Evolutionary conservation across 1,140 invertebrate species (phyloP), one percentile per base, ranked within the genome.

Genomic region (Manduca sexta): DNA sequence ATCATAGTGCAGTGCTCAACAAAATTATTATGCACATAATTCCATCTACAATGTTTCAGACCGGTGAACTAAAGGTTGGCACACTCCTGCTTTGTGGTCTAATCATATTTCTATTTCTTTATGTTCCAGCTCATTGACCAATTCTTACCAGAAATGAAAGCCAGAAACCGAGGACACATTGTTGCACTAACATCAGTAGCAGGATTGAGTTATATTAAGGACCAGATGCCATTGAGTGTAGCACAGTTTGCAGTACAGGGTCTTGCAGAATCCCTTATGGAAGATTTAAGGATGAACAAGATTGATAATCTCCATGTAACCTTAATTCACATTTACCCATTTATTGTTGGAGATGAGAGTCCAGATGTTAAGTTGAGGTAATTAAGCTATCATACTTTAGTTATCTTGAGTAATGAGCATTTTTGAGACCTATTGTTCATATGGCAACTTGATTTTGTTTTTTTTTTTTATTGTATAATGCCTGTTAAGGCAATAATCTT

Each of bases 231-330:
- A 2, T 86, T 93, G 30, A 90, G 90, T 55, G 89, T 92, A 1
- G 89, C 92, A 6, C 93, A 94, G 76, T 92, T 92, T 80, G 92
- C 91, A 13, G 88, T 93, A 1, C 88, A 92, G 68, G 90, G 90
- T 1, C 79, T 91, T 29, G 89, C 88, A 4, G 89, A 91, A 57
- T 89, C 90, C 1, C 74, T 91, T 1, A 85, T 88, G 55, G 88
- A 89, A 42, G 88, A 91, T 57, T 64, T 91, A 0, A 84, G 89
- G 18, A 74, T 89, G 64, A 78, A 86, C 63, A 61, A 88, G 81
- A 68, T 87, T 40, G 54, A 74, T 48, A 87, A 88, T 49, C 86
- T 91, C 7, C 78, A 88, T 57, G 86, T 91, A 12, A 89, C 89
- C 11, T 69, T 91, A 4, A 84, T 88, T 35, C 90, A 91, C 56